A percentile compares a stretch with the other conserved stretches of the same genome.
phyloP scores from a whole-genome alignment of 2,797 vertebrate genomes.

The Syngnathus acus region DNA sequence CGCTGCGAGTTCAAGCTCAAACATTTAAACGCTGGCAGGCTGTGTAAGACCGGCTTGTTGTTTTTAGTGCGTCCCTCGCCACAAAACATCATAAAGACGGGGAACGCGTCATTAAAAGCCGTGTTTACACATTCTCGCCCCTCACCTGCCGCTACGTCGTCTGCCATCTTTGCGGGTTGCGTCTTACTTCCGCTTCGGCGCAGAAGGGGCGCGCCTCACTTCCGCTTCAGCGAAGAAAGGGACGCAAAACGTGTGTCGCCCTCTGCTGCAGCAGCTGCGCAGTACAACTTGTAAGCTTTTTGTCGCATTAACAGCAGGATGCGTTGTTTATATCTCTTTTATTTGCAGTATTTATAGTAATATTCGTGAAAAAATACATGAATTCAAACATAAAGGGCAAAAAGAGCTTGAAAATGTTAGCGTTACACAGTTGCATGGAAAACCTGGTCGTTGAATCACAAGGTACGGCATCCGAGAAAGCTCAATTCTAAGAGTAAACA shows the following conservation, averaged over 20 bases:
- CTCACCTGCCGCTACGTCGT: constrained; percentile 58
- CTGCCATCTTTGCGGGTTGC: constrained; percentile 69
- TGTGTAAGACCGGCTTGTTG: not conserved
- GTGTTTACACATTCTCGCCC: constrained; percentile 30
- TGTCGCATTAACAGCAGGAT: too few relatives aligned
- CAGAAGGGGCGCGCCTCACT: constrained; percentile 20
- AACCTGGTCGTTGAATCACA: too few relatives aligned
- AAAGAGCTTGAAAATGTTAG: too few relatives aligned
- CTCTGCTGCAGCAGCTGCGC: constrained; percentile 11
- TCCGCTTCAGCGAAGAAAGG: constrained; percentile 22
- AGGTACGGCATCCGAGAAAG: too few relatives aligned
- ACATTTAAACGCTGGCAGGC: not conserved
- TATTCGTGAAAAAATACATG: too few relatives aligned
- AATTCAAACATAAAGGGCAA: too few relatives aligned
- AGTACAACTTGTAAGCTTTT: too few relatives aligned
- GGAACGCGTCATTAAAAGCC: not conserved
- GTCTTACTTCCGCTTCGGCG: constrained; percentile 31
- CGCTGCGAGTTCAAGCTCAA: not conserved
- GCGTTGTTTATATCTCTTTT: too few relatives aligned
- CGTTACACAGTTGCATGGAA: too few relatives aligned
- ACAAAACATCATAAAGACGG: not conserved
- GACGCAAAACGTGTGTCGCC: constrained; percentile 2
- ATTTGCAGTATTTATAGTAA: too few relatives aligned
- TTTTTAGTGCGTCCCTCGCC: fast-evolving
- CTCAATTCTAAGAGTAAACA: too few relatives aligned